Percentiles rank a stretch among this genome's conserved stretches.
These are phyloP conservation scores for Dendrolimus punctatus DNA, from an alignment of 1,140 invertebrate species.

Conservation along the genomic window DNA sequence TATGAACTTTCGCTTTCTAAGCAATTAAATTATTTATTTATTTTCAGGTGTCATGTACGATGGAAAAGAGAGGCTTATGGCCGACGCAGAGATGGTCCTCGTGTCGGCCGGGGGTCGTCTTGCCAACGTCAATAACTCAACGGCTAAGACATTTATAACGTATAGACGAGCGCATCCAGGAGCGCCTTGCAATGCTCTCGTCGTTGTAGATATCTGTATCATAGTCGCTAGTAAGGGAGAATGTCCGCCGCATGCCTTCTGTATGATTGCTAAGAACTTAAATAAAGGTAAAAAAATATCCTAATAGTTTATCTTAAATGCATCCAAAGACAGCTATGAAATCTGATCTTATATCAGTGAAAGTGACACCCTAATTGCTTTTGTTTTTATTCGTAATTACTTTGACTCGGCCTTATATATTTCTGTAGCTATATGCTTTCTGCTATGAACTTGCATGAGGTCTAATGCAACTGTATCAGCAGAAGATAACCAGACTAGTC, in stretches of 20 bases:
- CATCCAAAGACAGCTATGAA: no score
- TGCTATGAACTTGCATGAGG: no score
- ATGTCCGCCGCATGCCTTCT: slow-evolving; percentile 96
- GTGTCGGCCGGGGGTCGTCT: slow-evolving; percentile 87
- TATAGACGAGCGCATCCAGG: slow-evolving; percentile 88
- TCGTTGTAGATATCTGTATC: slow-evolving; percentile 97
- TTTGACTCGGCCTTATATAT: no score
- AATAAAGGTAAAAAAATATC: slow-evolving; percentile 83
- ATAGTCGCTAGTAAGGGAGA: slow-evolving; percentile 96
- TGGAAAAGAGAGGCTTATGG: slow-evolving; percentile 92
- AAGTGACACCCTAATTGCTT: no score
- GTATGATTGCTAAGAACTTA: slow-evolving; percentile 95
- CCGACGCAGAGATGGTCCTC: slow-evolving; percentile 93
- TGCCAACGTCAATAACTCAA: slow-evolving; percentile 98
- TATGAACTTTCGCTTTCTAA: no score
- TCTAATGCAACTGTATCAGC: no score
- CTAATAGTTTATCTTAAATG: neutral
- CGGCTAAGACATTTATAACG: slow-evolving; percentile 93
- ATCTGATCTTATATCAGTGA: no score
- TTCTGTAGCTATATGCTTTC: no score
- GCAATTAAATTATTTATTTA: no score
- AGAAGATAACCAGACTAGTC: no score
- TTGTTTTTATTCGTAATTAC: no score
- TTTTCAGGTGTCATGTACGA: slow-evolving; percentile 89
- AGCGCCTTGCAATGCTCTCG: slow-evolving; percentile 95